Evolutionary conservation across 2,888 invertebrate species (phyloP).

Genomic region (Lochmaea capreae): DNA sequence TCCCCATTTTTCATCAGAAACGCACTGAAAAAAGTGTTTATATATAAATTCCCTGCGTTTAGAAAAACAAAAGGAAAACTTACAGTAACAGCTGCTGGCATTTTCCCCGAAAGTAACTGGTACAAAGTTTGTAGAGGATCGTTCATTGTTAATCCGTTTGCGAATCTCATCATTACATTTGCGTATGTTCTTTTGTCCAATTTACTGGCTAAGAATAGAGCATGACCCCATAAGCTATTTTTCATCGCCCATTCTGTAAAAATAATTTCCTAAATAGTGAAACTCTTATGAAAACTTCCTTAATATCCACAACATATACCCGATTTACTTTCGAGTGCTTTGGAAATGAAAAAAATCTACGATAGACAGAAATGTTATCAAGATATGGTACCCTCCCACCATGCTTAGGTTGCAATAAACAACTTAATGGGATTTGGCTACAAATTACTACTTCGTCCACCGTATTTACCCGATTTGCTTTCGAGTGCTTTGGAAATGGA

Average conservation of each 20-base stretch:
- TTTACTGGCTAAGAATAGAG: constrained; percentile 89
- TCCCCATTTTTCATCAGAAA: constrained; percentile 81
- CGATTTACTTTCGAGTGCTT: too few relatives aligned
- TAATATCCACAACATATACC: too few relatives aligned
- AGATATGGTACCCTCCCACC: too few relatives aligned
- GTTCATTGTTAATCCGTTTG: constrained; percentile 81
- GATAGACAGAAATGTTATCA: too few relatives aligned
- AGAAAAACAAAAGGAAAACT: constrained; percentile 40
- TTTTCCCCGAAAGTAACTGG: constrained; percentile 86
- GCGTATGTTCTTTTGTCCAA: constrained; percentile 87
- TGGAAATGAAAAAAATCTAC: too few relatives aligned
- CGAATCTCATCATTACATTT: constrained; percentile 88
- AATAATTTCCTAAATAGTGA: neutral
- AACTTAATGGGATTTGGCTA: too few relatives aligned
- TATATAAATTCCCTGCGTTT: neutral
- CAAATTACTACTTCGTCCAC: too few relatives aligned
- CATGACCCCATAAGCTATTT: constrained; percentile 93
- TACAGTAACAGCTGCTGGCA: constrained; percentile 82
- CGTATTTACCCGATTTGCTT: too few relatives aligned
- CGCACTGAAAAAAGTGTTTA: constrained; percentile 67
- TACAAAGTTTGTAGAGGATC: constrained; percentile 96
- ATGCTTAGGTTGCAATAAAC: too few relatives aligned
- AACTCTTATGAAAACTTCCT: too few relatives aligned
- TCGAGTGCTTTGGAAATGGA: too few relatives aligned
- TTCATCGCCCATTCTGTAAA: constrained; percentile 89